Percentiles rank a stretch among this genome's conserved stretches.
Conservation (phyloP, 2,797 vertebrate species). For the Phoxinus dragarum region DNA sequence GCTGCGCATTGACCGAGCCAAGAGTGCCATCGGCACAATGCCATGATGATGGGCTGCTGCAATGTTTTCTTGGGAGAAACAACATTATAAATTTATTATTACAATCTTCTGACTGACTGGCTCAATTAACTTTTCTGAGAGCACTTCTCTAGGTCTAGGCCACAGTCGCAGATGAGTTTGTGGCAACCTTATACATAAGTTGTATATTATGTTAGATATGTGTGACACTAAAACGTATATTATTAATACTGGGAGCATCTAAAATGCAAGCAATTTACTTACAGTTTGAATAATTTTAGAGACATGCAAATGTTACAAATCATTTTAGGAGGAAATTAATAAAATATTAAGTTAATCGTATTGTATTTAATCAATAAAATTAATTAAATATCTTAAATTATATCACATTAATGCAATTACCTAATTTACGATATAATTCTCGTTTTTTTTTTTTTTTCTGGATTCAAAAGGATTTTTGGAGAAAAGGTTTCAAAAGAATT, state of each 20-base stretch:
- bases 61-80: conserved; percentile 24
- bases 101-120: conserved; percentile 19
- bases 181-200: neutral
- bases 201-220: neutral
- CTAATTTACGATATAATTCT: neutral
- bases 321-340: neutral
- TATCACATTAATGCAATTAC: neutral
- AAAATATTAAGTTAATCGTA: neutral
- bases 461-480: neutral
- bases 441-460: neutral
- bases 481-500: neutral
- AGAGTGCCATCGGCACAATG: conserved; percentile 9
- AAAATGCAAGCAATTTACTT: neutral
- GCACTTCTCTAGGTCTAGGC: conserved; percentile 7
- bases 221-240: neutral
- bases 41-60: conserved; percentile 5
- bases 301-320: neutral
- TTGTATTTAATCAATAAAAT: too few species aligned
- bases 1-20: conserved; percentile 10
- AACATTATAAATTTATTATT: conserved; percentile 48
- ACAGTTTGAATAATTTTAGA: too few species aligned
- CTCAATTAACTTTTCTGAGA: conserved; percentile 47
- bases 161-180: conserved; percentile 20
- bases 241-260: neutral
- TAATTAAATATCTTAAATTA: neutral